Percentiles rank a stretch among this genome's conserved stretches.
Conservation (phyloP, 2,888 invertebrate species). For the Buathra laborator region DNA sequence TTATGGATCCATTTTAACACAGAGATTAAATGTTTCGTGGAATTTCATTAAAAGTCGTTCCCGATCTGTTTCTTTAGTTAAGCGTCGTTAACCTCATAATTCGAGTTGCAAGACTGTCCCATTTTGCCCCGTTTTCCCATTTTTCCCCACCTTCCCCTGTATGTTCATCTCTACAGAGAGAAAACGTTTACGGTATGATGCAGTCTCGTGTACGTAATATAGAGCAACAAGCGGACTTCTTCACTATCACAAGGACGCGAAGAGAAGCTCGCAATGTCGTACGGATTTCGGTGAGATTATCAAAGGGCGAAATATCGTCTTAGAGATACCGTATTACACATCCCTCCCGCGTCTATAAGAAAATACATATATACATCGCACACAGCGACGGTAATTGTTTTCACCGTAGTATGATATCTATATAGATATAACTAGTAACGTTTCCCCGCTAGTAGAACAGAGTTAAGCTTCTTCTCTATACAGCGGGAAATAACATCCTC, state of each 20-base stretch:
- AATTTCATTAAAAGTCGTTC: too few relatives aligned
- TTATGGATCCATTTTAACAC: too few relatives aligned
- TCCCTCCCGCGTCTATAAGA: neutral
- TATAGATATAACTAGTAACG: neutral
- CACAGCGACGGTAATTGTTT: neutral
- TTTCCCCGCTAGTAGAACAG: neutral
- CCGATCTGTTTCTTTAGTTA: too few relatives aligned
- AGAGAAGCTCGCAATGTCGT: slow-evolving; percentile 1
- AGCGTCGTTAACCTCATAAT: too few relatives aligned
- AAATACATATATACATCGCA: neutral
- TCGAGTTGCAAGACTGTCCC: too few relatives aligned
- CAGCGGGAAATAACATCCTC: slow-evolving; percentile 11
- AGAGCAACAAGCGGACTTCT: slow-evolving; percentile 38
- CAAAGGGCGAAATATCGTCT: slow-evolving; percentile 25
- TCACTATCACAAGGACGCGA: slow-evolving; percentile 39
- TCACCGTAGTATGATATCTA: slow-evolving; percentile 11
- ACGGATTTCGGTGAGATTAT: slow-evolving; percentile 43
- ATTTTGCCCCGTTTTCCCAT: too few relatives aligned
- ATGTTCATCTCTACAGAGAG: neutral
- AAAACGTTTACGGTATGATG: neutral
- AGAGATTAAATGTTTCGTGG: too few relatives aligned
- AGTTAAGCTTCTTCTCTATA: slow-evolving; percentile 13
- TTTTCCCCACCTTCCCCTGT: too few relatives aligned
- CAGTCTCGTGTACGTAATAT: neutral
- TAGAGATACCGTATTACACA: slow-evolving; percentile 14